Evolutionary conservation across 2,113 vertebrate genomes (phyloP).

Genomic region (Oceanodroma tethys): DNA sequence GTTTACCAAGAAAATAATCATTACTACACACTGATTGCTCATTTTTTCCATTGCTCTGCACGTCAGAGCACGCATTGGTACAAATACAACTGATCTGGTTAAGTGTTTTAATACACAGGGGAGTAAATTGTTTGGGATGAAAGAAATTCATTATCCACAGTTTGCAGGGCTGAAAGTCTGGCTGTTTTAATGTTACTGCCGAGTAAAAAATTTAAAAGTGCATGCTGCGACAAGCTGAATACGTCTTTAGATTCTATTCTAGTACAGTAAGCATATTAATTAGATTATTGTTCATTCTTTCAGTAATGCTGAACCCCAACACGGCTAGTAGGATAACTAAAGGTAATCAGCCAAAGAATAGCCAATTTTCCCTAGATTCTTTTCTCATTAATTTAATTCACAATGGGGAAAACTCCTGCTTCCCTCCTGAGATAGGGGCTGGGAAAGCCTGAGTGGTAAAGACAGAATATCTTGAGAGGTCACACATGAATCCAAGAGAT

Average conservation of each 20-base stretch:
- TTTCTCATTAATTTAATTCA: conserved; percentile 44
- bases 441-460: not conserved
- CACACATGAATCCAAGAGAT: not conserved
- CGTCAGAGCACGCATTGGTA: not conserved
- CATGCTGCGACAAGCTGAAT: conserved; percentile 28
- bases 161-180: conserved; percentile 36
- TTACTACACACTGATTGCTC: conserved; percentile 14
- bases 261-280: conserved; percentile 41
- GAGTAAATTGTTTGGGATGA: conserved; percentile 57
- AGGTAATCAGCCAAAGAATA: conserved; percentile 32
- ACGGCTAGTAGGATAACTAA: not conserved
- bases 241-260: not conserved
- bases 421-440: not conserved
- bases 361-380: not conserved
- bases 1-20: conserved; percentile 40
- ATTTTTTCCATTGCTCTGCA: conserved; percentile 22
- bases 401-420: not conserved
- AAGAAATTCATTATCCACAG: conserved; percentile 56
- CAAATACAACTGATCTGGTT: conserved; percentile 44
- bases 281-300: conserved; percentile 39
- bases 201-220: conserved; percentile 19
- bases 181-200: conserved; percentile 5
- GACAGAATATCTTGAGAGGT: not conserved
- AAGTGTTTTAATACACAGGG: conserved; percentile 39
- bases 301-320: not conserved